phyloP scores from a whole-genome alignment of 2,888 invertebrate species.

The Trichogramma dendrolimi region DNA sequence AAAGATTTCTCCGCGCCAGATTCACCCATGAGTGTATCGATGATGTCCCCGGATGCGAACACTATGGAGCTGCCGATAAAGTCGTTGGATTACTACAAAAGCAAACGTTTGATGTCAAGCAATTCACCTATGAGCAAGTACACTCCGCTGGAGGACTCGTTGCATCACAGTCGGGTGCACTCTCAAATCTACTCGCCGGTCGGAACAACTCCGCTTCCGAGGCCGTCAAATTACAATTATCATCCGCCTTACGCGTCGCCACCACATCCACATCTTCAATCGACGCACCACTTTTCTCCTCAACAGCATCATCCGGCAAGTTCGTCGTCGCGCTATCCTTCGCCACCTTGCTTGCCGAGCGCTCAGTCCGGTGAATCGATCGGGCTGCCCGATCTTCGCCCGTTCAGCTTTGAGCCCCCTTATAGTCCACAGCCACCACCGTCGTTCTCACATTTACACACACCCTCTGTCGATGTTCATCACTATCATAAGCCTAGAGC shows the following conservation, averaged over 20 bases:
- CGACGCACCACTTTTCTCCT: conserved; percentile 54
- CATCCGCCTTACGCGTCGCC: conserved; percentile 46
- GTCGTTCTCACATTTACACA: conserved; percentile 53
- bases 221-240: conserved; percentile 42
- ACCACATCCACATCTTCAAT: conserved; percentile 62
- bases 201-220: conserved; percentile 26
- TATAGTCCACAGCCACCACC: conserved; percentile 53
- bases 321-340: conserved; percentile 50
- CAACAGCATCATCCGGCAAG: conserved; percentile 37
- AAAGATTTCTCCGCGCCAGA: conserved; percentile 43
- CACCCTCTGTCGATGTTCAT: conserved; percentile 56
- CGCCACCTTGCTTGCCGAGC: conserved; percentile 58
- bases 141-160: conserved; percentile 20
- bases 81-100: conserved; percentile 57
- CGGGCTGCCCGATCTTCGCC: conserved; percentile 52
- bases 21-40: conserved; percentile 38
- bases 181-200: conserved; percentile 48
- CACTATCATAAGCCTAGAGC: conserved; percentile 54
- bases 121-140: conserved; percentile 45
- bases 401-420: conserved; percentile 60
- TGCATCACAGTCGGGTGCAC: conserved; percentile 48
- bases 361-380: conserved; percentile 61
- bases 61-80: conserved; percentile 56
- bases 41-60: conserved; percentile 51
- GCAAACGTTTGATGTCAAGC: conserved; percentile 55